Base-by-base conservation (phyloP, 35 echinoderm and acorn worm genomes). In the Hemicentrotus pulcherrimus region DNA sequence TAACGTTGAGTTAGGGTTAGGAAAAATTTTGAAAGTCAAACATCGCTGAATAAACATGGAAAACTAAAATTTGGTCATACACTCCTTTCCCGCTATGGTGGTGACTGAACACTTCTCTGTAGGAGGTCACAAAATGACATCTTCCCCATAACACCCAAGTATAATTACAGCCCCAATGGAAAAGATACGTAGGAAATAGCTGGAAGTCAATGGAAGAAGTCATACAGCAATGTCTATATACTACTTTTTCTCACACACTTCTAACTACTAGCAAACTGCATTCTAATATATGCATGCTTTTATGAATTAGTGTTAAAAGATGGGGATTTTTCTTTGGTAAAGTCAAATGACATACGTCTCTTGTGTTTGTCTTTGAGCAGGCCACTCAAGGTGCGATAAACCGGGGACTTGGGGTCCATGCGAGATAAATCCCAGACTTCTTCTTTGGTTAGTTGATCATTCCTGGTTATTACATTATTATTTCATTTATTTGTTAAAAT, bases 311-410 rank as follows among this genome's bases (percentile, higher is more conserved):
- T 24, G 61, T 70, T 70, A 24, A 19, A 70, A 59, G 22, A 70
- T 70, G 61, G 61, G 5, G 28, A 28, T 22, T n/a, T 78, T n/a
- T 78, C 33, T 89, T 90, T 90, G 88, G 46, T 28, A 22, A 46
- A 90, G 11, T 90, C 88, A 45, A 45, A 15, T 94, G 28, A 94
- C 94, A 85, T 94, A 96, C 65, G 24, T 78, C 65, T n/a, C 46
- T 94, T 61, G 61, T 95, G 60, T 50, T 86, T 94, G n/a, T 96
- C 96, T 89, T 96, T 96, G 30, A 96, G 91, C 94, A 96, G 94
- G 85, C 87, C 92, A 85, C 31, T 96, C 93, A 96, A 91, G 47
- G 96, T 95, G 48, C 94, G 94, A 86, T 96, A 96, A 85, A 96
- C 58, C 32, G 94, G 96, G 32, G 96, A 96, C 48, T 47, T 94